Evolutionary conservation across 2,888 invertebrate species (phyloP).

Genomic region (Chrysotoxum bicinctum): DNA sequence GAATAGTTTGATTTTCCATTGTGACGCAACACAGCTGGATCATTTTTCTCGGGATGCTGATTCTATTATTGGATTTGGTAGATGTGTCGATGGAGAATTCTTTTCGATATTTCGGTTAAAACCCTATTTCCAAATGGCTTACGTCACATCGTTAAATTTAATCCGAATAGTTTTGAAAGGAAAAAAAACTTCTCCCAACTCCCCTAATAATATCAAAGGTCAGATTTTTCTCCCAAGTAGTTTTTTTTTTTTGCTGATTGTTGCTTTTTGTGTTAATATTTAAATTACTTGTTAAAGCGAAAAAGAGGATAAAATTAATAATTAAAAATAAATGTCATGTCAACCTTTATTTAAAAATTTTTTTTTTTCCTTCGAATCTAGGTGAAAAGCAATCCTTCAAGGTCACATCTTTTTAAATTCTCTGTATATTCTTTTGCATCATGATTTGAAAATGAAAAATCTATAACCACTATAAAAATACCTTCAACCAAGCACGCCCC

Average conservation of each 20-base stretch:
- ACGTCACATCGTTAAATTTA: too few species aligned
- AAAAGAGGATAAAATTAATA: neutral
- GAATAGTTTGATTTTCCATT: too few species aligned
- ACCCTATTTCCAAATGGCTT: too few species aligned
- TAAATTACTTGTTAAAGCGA: neutral
- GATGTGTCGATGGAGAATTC: too few species aligned
- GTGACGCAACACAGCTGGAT: too few species aligned
- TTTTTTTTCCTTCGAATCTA: neutral
- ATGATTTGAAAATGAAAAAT: conserved; percentile 22
- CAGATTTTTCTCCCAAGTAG: neutral
- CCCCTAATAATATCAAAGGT: too few species aligned
- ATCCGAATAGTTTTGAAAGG: too few species aligned
- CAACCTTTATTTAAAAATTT: neutral
- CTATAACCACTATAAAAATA: conserved; percentile 30
- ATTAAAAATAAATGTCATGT: neutral
- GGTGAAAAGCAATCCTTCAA: conserved; percentile 12
- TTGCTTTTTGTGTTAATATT: neutral
- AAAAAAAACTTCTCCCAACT: too few species aligned
- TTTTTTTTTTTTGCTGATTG: neutral
- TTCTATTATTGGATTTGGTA: too few species aligned
- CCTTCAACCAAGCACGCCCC: neutral
- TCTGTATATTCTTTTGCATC: neutral
- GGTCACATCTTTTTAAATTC: conserved; percentile 9
- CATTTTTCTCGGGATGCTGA: too few species aligned
- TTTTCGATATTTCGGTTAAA: too few species aligned